These are phyloP conservation scores for Typhlomys cinereus DNA, from an alignment of 2,113 vertebrate species.

Conservation along the genomic window DNA sequence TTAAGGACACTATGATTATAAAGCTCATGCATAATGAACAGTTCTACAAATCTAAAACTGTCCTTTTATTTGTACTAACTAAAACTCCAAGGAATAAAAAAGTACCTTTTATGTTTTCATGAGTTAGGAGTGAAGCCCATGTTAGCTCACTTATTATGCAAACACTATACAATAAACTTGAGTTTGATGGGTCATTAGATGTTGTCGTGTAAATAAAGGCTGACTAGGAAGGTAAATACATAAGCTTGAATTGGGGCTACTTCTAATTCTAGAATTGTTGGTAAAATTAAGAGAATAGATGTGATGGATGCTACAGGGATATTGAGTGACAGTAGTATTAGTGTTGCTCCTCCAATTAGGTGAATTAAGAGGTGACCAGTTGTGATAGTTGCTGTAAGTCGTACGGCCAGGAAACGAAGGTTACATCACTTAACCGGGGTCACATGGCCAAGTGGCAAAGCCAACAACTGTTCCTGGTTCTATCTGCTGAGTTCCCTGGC, in stretches of 20 bases:
- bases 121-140: background rate
- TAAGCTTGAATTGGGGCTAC: too few species aligned
- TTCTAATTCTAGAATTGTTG: too few species aligned
- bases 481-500: background rate
- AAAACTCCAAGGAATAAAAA: background rate
- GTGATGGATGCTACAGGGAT: too few species aligned
- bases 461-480: background rate
- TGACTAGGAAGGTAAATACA: too few species aligned
- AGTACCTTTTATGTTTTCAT: background rate
- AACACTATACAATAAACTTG: background rate
- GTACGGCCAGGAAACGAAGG: too few species aligned
- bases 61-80: background rate
- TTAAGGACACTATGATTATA: background rate
- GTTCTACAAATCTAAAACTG: conserved; percentile 9
- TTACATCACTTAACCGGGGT: too few species aligned
- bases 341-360: too few species aligned
- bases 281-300: too few species aligned
- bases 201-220: too few species aligned
- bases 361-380: too few species aligned
- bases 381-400: too few species aligned
- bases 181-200: conserved; percentile 5
- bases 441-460: conserved; percentile 3
- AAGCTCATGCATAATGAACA: background rate
- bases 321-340: too few species aligned
- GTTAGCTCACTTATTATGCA: background rate